phyloP scores from a whole-genome alignment of 1,140 invertebrate species.

The Neodiprion fabricii region DNA sequence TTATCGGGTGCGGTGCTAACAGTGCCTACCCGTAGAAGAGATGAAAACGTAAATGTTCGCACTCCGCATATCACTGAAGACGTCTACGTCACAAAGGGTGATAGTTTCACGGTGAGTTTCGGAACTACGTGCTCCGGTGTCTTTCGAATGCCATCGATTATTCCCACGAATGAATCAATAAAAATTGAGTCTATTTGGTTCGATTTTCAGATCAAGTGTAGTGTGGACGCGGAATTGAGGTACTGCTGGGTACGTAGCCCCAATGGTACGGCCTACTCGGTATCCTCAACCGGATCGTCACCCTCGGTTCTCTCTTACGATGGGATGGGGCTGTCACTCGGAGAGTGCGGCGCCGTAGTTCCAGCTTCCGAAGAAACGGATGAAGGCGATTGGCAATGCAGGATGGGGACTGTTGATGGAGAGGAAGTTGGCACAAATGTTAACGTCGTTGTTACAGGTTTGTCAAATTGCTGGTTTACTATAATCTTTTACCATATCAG shows the following conservation, averaged over 20 bases:
- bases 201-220: constrained; percentile 43
- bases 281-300: constrained; percentile 14
- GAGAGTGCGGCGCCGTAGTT: constrained; percentile 44
- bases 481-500: no score
- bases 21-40: neutral
- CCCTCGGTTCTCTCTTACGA: constrained; percentile 26
- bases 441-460: constrained; percentile 46
- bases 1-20: neutral
- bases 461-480: constrained; percentile 14
- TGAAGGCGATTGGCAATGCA: constrained; percentile 47
- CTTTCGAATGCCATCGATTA: neutral
- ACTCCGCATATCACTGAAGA: constrained; percentile 18
- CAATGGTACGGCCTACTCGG: constrained; percentile 36
- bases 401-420: constrained; percentile 39
- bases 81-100: constrained; percentile 42
- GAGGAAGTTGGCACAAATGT: constrained; percentile 38
- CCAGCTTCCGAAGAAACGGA: constrained; percentile 36
- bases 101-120: constrained; percentile 40
- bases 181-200: neutral
- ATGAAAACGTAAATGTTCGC: constrained; percentile 8
- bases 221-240: constrained; percentile 35
- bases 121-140: no score
- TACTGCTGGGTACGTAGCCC: constrained; percentile 52
- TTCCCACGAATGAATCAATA: neutral
- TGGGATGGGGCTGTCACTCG: constrained; percentile 39